Evolutionary conservation across 2,113 vertebrate genomes (phyloP).

Genomic region (Dipodomys merriami): DNA sequence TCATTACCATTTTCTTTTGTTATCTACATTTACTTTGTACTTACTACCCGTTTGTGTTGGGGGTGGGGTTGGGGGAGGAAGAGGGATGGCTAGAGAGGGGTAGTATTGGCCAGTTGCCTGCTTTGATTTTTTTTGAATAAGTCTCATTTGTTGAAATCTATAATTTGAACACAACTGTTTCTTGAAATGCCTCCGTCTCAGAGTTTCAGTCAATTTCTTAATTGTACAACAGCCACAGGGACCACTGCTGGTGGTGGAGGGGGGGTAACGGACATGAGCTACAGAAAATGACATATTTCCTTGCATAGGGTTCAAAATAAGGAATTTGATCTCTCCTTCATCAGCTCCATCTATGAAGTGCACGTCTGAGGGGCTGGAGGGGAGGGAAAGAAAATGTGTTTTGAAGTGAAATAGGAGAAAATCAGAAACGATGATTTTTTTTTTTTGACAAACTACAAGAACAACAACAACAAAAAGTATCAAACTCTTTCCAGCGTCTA

Average conservation of each 20-base stretch:
- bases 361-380: slow-evolving; percentile 53
- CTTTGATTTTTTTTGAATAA: slow-evolving; percentile 71
- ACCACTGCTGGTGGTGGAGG: neutral
- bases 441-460: slow-evolving; percentile 41
- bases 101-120: slow-evolving; percentile 63
- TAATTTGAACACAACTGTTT: slow-evolving; percentile 56
- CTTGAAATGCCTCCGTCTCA: slow-evolving; percentile 55
- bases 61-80: neutral
- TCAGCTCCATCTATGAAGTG: slow-evolving; percentile 5
- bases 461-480: slow-evolving; percentile 58
- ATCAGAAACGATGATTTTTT: slow-evolving; percentile 74
- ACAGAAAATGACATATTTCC: neutral
- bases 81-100: neutral
- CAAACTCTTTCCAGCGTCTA: neutral
- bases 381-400: neutral
- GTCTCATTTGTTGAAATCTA: slow-evolving; percentile 63
- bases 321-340: neutral
- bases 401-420: slow-evolving; percentile 61
- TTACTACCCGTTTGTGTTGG: neutral
- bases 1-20: slow-evolving; percentile 29
- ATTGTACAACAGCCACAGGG: neutral
- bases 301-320: neutral
- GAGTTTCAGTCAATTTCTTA: slow-evolving; percentile 58
- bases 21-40: slow-evolving; percentile 41
- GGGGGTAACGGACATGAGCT: neutral